These are phyloP conservation scores for Drosophila suboccidentalis DNA, from an alignment of 2,888 invertebrate genomes.

Conservation along the genomic window DNA sequence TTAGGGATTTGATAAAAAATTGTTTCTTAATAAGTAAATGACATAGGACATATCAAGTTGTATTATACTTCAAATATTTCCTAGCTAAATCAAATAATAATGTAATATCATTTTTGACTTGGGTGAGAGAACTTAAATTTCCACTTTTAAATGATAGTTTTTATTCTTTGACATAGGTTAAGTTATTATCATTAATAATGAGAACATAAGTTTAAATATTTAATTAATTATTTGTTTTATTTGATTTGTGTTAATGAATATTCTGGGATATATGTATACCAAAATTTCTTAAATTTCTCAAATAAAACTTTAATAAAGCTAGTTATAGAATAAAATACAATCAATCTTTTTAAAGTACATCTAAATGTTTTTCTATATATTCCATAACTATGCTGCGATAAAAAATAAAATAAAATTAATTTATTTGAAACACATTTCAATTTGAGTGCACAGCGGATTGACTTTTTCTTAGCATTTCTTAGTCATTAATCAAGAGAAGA, in stretches of 20 bases:
- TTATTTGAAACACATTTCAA: constrained; percentile 49
- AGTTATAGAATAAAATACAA: neutral
- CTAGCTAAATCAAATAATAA: too few species aligned
- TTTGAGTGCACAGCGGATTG: constrained; percentile 31
- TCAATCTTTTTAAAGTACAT: neutral
- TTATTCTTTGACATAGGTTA: too few species aligned
- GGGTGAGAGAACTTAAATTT: too few species aligned
- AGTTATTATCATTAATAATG: too few species aligned
- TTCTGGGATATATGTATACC: neutral
- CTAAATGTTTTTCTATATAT: neutral
- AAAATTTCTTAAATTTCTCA: neutral
- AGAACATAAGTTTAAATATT: neutral
- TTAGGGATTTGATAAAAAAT: neutral
- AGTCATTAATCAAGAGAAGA: constrained; percentile 63
- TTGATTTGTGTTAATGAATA: neutral
- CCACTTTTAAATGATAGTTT: too few species aligned
- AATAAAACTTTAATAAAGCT: neutral
- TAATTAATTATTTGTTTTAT: neutral
- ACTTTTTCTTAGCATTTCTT: constrained; percentile 26
- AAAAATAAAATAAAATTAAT: constrained; percentile 22
- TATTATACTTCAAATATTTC: too few species aligned
- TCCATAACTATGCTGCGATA: neutral
- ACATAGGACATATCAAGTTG: too few species aligned
- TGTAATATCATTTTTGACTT: too few species aligned
- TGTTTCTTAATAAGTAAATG: too few species aligned